Base-by-base conservation (phyloP, 2,797 vertebrate species). In the Ammospiza maritima region DNA sequence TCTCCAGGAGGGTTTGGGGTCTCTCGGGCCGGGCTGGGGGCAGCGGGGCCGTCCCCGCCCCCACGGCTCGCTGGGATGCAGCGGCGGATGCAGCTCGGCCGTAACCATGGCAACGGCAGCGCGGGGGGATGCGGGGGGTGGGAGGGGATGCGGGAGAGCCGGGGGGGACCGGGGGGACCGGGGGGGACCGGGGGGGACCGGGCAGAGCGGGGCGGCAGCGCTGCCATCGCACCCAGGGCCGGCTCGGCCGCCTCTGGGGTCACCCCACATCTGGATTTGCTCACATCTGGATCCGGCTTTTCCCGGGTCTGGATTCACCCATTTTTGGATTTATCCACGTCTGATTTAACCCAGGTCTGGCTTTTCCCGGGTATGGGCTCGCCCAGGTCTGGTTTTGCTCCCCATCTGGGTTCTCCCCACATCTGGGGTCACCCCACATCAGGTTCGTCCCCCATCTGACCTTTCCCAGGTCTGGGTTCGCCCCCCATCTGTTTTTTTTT, bases 101-200 rank as follows among this genome's bases (percentile, higher is more conserved):
- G 94, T 96, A 76, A 14, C 94, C 93, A 97, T 96, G 95, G 95
- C 88, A 96, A 97, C 96, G 32, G 90, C 74, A 32, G 86, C 51
- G 58, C 57, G 23, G 44, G 44, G 44, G 82, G 86, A 56, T 80
- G 77, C 81, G 69, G 69, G 51, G 61, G 79, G 38, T 72, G 56
- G 44, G 27, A 6, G 51, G 10, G 65, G 53, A 36, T 29, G 45
- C 11, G 34, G 45, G 45, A 45, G 45, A 47, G 21, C 21, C 21
- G 45, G 22, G 48, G 22, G 45, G 45, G 3, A 10, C 18, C 21
- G 53, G 51, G 29, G 53, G 20, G 12, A 25, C 50, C 10, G 27
- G 16, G 50, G 16, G 27, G 51, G 13, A 7, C 51, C 21, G 54
- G 50, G 27, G 27, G 29, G 14, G 7, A 54, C 51, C 6, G 54